Percentiles rank a stretch among this genome's conserved stretches.
Evolutionary conservation across 2,797 vertebrate species (phyloP).

Genomic region (Myripristis jacobus): DNA sequence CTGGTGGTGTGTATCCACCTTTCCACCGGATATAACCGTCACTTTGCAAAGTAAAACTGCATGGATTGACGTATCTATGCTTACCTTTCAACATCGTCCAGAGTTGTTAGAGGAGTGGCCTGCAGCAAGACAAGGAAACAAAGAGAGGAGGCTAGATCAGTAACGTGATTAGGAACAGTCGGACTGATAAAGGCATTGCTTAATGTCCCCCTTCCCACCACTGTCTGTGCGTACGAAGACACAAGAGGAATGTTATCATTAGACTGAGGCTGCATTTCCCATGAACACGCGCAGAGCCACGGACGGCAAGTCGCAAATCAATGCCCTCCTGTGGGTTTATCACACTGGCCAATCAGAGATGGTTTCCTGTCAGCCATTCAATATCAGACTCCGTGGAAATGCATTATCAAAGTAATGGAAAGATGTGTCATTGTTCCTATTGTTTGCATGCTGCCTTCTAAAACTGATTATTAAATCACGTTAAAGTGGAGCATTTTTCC

Average conservation of each 20-base stretch:
- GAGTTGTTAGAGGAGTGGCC: slow-evolving; percentile 79
- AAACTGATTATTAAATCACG: background rate
- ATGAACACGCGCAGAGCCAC: slow-evolving; percentile 52
- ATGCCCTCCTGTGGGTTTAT: slow-evolving; percentile 34
- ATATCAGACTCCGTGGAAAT: background rate
- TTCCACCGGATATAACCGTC: background rate
- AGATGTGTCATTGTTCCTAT: background rate
- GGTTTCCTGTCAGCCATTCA: slow-evolving; percentile 1
- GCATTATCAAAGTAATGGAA: background rate
- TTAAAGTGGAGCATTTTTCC: background rate
- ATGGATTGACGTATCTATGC: background rate
- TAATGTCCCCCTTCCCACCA: slow-evolving; percentile 45
- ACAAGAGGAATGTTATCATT: slow-evolving; percentile 65
- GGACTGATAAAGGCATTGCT: slow-evolving; percentile 61
- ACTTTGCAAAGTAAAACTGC: background rate
- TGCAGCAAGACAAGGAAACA: slow-evolving; percentile 65
- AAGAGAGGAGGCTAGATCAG: slow-evolving; percentile 39
- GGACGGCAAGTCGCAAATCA: slow-evolving; percentile 41
- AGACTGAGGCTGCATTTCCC: slow-evolving; percentile 61
- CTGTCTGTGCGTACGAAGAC: slow-evolving; percentile 18
- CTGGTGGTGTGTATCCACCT: too few relatives aligned
- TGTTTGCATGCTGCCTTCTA: background rate
- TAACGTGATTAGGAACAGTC: slow-evolving; percentile 63
- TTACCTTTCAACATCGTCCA: slow-evolving; percentile 85
- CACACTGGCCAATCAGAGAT: slow-evolving; percentile 35